Conservation (phyloP, 2,888 invertebrate genomes). For the Gnatocerus cornutus region DNA sequence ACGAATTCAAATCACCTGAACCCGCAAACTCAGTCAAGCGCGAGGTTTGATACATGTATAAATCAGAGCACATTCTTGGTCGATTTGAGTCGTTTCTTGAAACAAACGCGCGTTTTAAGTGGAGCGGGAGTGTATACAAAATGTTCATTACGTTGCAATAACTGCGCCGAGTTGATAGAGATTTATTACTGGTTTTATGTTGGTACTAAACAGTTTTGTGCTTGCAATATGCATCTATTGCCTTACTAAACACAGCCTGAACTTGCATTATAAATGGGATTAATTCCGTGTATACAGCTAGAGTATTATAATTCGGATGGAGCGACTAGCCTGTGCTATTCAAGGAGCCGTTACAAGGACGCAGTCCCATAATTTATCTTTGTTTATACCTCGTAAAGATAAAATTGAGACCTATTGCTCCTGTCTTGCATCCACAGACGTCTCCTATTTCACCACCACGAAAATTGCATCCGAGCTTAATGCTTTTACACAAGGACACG, state of each 20-base stretch:
- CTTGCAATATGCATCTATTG: conserved; percentile 35
- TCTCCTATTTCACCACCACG: conserved; percentile 24
- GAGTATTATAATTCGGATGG: conserved; percentile 15
- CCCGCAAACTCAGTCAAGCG: conserved; percentile 65
- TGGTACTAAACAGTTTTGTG: conserved; percentile 31
- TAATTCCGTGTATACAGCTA: conserved; percentile 29
- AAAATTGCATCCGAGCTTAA: conserved; percentile 30
- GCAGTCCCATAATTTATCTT: conserved; percentile 33
- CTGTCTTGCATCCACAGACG: conserved; percentile 20
- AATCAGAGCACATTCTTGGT: conserved; percentile 57
- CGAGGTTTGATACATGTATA: conserved; percentile 66
- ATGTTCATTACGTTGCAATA: conserved; percentile 11
- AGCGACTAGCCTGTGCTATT: conserved; percentile 11
- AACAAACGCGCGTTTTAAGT: conserved; percentile 13
- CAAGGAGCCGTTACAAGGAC: conserved; percentile 22
- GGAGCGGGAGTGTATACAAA: conserved; percentile 7
- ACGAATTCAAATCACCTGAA: conserved; percentile 66
- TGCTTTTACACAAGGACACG: conserved; percentile 24
- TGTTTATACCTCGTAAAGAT: conserved; percentile 31
- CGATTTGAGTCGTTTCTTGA: conserved; percentile 34
- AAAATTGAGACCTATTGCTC: conserved; percentile 43
- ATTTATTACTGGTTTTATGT: conserved; percentile 35
- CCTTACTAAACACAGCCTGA: conserved; percentile 13
- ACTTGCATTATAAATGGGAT: conserved; percentile 22
- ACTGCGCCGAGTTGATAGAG: conserved; percentile 13